Evolutionary conservation across 1,140 invertebrate species (phyloP), one percentile per base, ranked within the genome.

Genomic region (Araneus ventricosus): DNA sequence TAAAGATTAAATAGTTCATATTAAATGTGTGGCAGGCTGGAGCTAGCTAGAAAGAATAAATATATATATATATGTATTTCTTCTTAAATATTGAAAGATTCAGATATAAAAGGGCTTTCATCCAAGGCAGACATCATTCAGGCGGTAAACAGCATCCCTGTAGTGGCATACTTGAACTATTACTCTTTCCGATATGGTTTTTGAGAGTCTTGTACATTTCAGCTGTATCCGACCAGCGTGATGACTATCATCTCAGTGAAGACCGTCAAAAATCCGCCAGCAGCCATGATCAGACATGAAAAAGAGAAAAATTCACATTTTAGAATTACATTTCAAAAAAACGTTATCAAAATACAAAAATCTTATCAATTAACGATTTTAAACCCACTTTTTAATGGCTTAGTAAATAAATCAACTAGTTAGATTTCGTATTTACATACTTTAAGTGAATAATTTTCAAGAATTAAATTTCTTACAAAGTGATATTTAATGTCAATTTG

Each of bases 381-480:
- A 88, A 67, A 63, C 34, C 34, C 10, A 63, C 39, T 52, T 79
- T 90, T 2, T 93, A 94, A 63, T 20, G 88, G 37, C 67, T 94
- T 94, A 22, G 94, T 94, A 34, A 94, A 88, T 24, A 88, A 75
- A 70, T 94, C 94, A 5, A 89, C 94, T 8, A 45, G 41, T 94
- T 75, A 57, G 82, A 27, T 70, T 79, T 59, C 7, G 82, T 79
- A 4, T 27, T 52, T 22, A 88, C 37, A 82, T 93, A 89, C 8
- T 82, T 89, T 8, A 63, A 93, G 57, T 94, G 57, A 88, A 90
- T 91, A 95, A 94, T 95, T 94, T 95, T 94, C 67, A 92, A 94
- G 94, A 94, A 95, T 27, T 95, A 95, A 95, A 94, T 95, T 94
- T 61, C 95, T 61, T 6, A 95, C 93, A 88, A 95, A 95, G 94